Evolutionary conservation across 2,888 invertebrate genomes (phyloP).

Genomic region (Cerastis leucographa): DNA sequence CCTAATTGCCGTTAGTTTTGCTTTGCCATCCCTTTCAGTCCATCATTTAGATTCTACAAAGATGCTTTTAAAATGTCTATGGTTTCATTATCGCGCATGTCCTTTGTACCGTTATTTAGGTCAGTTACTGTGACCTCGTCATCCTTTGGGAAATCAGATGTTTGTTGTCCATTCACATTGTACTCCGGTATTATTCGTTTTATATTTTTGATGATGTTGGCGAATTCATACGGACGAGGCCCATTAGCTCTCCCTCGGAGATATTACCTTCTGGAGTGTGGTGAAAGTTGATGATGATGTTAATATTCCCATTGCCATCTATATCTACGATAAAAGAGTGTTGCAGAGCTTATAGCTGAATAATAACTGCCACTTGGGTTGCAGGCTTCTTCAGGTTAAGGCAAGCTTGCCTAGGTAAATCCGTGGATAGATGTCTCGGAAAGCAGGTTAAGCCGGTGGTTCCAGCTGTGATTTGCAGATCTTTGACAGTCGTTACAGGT

Average conservation of each 20-base stretch:
- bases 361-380: not conserved
- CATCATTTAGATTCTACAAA: not conserved
- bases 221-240: not conserved
- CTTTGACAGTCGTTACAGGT: not conserved
- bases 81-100: constrained; percentile 4
- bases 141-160: constrained; percentile 32
- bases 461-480: not conserved
- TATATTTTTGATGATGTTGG: constrained; percentile 8
- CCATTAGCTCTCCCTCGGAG: not conserved
- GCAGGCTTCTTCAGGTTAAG: not conserved
- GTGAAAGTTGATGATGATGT: too few relatives aligned
- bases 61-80: constrained; percentile 11
- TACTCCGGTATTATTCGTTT: not conserved
- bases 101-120: constrained; percentile 14
- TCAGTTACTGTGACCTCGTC: constrained; percentile 18
- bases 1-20: not conserved
- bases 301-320: too few relatives aligned
- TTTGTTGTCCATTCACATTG: constrained; percentile 8
- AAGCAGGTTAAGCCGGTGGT: not conserved
- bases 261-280: not conserved
- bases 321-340: too few relatives aligned
- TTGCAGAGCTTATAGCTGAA: not conserved
- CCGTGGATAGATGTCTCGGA: not conserved
- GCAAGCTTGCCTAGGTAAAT: not conserved
- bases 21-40: not conserved